Base-by-base conservation (phyloP, 2,888 invertebrate genomes). In the Oxystoma pomonae region DNA sequence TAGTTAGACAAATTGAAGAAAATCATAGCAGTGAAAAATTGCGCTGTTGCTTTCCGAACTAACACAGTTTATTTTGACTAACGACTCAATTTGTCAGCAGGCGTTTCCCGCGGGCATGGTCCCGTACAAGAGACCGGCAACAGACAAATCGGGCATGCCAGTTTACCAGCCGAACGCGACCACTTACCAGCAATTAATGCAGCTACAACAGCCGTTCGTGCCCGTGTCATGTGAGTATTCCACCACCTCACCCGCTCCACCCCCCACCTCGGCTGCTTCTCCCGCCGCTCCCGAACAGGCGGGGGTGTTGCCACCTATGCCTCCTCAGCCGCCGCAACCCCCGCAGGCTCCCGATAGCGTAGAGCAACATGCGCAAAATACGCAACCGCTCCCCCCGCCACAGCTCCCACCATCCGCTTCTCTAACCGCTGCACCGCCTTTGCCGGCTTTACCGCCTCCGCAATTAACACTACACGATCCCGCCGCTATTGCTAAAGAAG, bases 141-240 rank as follows among this genome's bases (percentile, higher is more conserved):
- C 94, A 69, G 96, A 96, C 84, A 96, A 97, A 83, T 94, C 95
- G 80, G 96, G 96, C 80, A 87, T 97, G 81, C 96, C 96, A 78
- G 92, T 97, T 76, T 96, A 96, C 86, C 94, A 94, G 83, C 94
- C 95, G 80, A 88, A 89, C 79, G 91, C 90, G 78, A 91, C 91
- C 77, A 92, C 93, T 79, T 93, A 94, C 85, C 95, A 96, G 85
- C 96, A 96, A 84, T 88, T 96, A 83, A 91, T 96, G 90, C 94
- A 94, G 86, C 88, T 93, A 78, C 88, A 91, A 85, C 94, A 94
- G 89, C 95, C 94, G 83, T 95, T 94, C 87, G 94, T 95, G 90
- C 94, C 95, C 89, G 94, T 95, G 86, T 94, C 96, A 92, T 96
- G 95, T 96, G 95, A 96, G 95, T 94, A 92, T 90, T 87, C 88